Base-by-base conservation (phyloP, 2,888 invertebrate genomes). In the Leucophenga montana region DNA sequence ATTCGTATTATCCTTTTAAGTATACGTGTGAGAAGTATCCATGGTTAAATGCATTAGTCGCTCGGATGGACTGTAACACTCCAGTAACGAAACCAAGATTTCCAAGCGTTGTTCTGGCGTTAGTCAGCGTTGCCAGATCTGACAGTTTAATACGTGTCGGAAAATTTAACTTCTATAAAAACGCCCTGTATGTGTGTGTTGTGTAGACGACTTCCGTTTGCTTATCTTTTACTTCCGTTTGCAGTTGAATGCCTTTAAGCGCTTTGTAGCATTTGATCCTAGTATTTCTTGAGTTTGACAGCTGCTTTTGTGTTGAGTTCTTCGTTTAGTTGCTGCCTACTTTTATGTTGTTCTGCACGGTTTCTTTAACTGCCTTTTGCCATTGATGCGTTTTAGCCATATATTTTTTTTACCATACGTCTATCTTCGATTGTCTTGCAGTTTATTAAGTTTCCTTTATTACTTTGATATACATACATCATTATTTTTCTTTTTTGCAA, bases 401-500 rank as follows among this genome's bases (percentile, higher is more conserved):
- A 13, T 59, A n/a, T 59, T 33, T 59, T 59, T 56, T 56, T 57
- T 22, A 18, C 14, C 6, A 27, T 27, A 22, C 27, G 22, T n/a
- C 27, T 57, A n/a, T 27, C 61, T 61, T 61, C 13, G 18, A 39
- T 61, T 61, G 18, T 59, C 61, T 68, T 39, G 68, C 61, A 59
- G 62, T 71, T 71, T 59, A 67, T 39, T 66, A 39, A 54, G 54
- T 48, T n/a, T 27, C 39, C 57, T 27, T 27, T 59, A 16, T 59
- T 14, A 59, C 31, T 9, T 27, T 5, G 5, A 33, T n/a, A 16
- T n/a, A 13, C 4, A 59, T 22, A 14, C n/a, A 14, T 16, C 46
- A 16, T 18, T 31, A 9, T 54, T 66, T 14, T 57, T 57, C 62
- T 8, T 39, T 39, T 39, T 5, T n/a, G n/a, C n/a, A n/a, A n/a